Conservation (phyloP, 2,113 vertebrate species). For the Muscicapa adusta region DNA sequence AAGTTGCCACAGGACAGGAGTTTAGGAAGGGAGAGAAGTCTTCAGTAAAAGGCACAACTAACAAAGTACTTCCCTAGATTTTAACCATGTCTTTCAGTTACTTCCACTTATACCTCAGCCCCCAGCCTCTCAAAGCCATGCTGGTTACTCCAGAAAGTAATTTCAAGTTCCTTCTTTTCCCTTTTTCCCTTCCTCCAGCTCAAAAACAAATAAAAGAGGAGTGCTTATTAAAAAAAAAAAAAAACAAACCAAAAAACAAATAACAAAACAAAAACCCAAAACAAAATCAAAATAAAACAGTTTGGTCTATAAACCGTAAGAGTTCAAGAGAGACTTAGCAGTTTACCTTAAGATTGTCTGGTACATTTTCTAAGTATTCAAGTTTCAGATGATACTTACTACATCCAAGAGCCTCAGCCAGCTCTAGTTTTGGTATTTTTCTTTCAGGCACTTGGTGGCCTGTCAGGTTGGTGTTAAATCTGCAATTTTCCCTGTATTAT, state of each 20-base stretch:
- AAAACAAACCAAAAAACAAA: background rate
- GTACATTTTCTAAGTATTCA: slow-evolving; percentile 19
- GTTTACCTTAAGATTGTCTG: slow-evolving; percentile 42
- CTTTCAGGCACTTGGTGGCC: slow-evolving; percentile 25
- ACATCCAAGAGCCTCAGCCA: background rate
- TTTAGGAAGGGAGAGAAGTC: slow-evolving; percentile 33
- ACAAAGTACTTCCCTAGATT: background rate
- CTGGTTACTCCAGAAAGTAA: background rate
- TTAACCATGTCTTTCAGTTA: background rate
- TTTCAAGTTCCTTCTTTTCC: slow-evolving; percentile 28
- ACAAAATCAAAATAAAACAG: background rate
- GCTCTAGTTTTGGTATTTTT: slow-evolving; percentile 24
- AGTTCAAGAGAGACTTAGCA: slow-evolving; percentile 22
- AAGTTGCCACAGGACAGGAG: slow-evolving; percentile 9
- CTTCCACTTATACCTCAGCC: background rate
- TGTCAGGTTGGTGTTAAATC: background rate
- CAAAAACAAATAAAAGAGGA: background rate
- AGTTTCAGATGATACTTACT: slow-evolving; percentile 22
- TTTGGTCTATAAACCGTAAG: background rate
- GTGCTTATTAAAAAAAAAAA: background rate
- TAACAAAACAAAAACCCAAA: background rate
- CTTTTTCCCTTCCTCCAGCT: slow-evolving; percentile 28
- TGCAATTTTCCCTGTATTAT: background rate
- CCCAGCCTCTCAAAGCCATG: background rate
- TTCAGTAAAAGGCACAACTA: slow-evolving; percentile 51